phyloP scores from a whole-genome alignment of 2,888 invertebrate genomes.

The Drosophila acutilabella region DNA sequence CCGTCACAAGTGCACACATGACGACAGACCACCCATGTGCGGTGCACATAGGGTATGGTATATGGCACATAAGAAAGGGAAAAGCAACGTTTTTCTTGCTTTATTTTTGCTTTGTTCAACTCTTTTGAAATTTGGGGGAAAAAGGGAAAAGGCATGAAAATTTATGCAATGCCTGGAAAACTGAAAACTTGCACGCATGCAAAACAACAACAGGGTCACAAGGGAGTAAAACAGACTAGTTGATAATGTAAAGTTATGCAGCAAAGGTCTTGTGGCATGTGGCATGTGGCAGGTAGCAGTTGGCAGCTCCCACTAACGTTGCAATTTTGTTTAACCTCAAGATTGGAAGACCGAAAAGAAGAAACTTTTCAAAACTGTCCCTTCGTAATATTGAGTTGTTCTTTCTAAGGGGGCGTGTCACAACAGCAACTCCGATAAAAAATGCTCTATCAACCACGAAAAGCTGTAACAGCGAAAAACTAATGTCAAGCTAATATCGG shows the following conservation, averaged over 20 bases:
- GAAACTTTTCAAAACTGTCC: slow-evolving; percentile 34
- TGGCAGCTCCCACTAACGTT: not conserved
- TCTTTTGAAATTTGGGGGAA: slow-evolving; percentile 25
- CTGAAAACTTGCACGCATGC: slow-evolving; percentile 70
- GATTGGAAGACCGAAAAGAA: slow-evolving; percentile 41
- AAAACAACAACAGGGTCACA: slow-evolving; percentile 29
- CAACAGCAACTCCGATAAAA: slow-evolving; percentile 51
- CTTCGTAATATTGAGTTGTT: slow-evolving; percentile 39
- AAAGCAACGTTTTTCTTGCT: not conserved
- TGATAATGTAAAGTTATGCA: slow-evolving; percentile 56
- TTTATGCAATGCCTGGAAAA: slow-evolving; percentile 71
- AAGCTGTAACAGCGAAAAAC: slow-evolving; percentile 37
- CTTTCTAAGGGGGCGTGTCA: not conserved
- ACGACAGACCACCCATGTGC: not conserved
- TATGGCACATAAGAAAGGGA: slow-evolving; percentile 13
- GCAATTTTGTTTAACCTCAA: slow-evolving; percentile 23
- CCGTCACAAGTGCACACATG: slow-evolving; percentile 49
- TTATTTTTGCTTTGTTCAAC: not conserved
- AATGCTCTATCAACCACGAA: slow-evolving; percentile 24
- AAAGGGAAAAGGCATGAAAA: slow-evolving; percentile 59
- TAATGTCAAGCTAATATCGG: slow-evolving; percentile 47
- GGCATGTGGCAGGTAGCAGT: slow-evolving; percentile 16
- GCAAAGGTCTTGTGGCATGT: slow-evolving; percentile 2
- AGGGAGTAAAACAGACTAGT: not conserved
- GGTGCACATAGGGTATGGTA: not conserved